Evolutionary conservation across 1,140 invertebrate species (phyloP).

Genomic region (Druon quercuslanigerum): DNA sequence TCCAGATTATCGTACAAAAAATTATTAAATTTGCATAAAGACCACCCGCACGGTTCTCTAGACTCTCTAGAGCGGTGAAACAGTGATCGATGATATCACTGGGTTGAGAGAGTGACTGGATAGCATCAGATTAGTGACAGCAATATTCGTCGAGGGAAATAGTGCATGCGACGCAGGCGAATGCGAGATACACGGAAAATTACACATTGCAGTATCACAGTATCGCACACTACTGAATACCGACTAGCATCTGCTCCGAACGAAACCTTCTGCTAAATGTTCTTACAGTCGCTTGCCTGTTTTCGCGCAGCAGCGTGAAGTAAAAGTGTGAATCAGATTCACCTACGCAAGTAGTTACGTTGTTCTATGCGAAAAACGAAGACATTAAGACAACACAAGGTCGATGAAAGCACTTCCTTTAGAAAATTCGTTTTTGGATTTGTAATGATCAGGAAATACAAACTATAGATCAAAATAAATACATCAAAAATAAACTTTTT

Average conservation of each 20-base stretch:
- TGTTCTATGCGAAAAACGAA: conserved; percentile 15
- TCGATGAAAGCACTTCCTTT: background rate
- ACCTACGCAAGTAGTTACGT: conserved; percentile 2
- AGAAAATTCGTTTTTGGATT: too few relatives aligned
- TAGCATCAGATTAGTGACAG: background rate
- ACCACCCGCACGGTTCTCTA: too few relatives aligned
- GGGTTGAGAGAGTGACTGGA: background rate
- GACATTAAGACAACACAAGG: conserved; percentile 7
- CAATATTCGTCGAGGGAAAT: conserved; percentile 7
- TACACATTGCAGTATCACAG: background rate
- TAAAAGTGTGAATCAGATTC: conserved; percentile 25
- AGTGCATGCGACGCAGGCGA: background rate
- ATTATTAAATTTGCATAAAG: too few relatives aligned
- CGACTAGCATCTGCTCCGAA: background rate
- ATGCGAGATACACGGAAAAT: conserved; percentile 2
- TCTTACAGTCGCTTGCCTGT: conserved; percentile 10
- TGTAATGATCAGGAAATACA: too few relatives aligned
- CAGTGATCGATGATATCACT: too few relatives aligned
- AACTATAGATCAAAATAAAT: too few relatives aligned
- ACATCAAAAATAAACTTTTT: too few relatives aligned
- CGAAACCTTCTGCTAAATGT: conserved; percentile 20
- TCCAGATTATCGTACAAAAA: too few relatives aligned
- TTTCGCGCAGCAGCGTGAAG: conserved; percentile 20
- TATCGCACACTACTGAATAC: background rate
- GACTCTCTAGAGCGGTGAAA: too few relatives aligned